Evolutionary conservation across 2,888 invertebrate genomes (phyloP), one percentile per base, ranked within the genome.

Genomic region (Drosophila antonietae): DNA sequence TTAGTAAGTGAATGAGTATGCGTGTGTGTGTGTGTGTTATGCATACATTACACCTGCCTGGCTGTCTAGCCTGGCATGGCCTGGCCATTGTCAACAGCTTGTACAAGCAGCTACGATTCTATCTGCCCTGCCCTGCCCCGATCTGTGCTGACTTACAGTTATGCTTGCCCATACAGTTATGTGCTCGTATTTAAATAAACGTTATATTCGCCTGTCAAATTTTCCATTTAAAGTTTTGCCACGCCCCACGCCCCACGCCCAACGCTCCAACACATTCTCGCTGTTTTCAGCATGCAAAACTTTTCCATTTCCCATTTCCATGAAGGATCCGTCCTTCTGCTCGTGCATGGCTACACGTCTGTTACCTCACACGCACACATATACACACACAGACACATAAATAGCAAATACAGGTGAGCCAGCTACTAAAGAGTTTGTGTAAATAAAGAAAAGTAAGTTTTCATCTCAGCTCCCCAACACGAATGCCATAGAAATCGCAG

Each of bases 141-240:
- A 18, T 8, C 59, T 20, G 37, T n/a, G 12, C 18, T 10, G 2
- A 18, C 14, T 5, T 14, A 37, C 14, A 14, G 14, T 14, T 28
- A 28, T 6, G 28, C 28, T 28, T 12, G 8, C 2, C 10, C 68
- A 31, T 55, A 18, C 46, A 52, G 59, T 66, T 43, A 37, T 44
- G 65, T 46, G 64, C 65, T 72, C 73, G 71, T 73, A 89, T 90
- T 89, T 88, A 89, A 87, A 87, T 88, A 88, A 73, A 70, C 78
- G 83, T 88, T 88, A 78, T 78, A 78, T 75, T 86, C 68, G 74
- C 72, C 81, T 88, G 90, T 90, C 87, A 90, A 90, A 88, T 85
- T 85, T 90, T 74, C 80, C 87, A 90, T 90, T 88, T 88, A 90
- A 88, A 90, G 83, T 90, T 90, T 78, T 85, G 46, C 46, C 59